Evolutionary conservation across 2,888 invertebrate genomes (phyloP).

Genomic region (Anoncus sp.): DNA sequence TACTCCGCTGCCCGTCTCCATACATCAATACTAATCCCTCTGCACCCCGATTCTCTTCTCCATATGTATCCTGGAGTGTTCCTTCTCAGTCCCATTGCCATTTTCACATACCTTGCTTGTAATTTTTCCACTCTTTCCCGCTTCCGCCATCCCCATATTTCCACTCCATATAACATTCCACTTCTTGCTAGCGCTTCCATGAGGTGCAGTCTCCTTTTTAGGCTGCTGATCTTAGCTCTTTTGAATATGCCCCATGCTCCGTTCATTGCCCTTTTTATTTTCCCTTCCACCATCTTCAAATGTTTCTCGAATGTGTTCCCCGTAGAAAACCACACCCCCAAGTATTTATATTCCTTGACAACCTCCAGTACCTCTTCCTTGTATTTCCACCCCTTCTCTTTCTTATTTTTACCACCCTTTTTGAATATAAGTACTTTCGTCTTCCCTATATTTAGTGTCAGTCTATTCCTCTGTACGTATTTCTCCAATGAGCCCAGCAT

Average conservation of each 20-base stretch:
- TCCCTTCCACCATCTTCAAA: slow-evolving; percentile 28
- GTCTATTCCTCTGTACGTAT: slow-evolving; percentile 35
- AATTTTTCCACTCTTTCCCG: slow-evolving; percentile 7
- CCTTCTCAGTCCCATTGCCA: slow-evolving; percentile 17
- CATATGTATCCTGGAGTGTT: slow-evolving; percentile 33
- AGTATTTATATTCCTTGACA: slow-evolving; percentile 61
- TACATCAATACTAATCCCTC: neutral
- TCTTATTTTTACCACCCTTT: slow-evolving; percentile 48
- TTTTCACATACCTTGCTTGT: slow-evolving; percentile 18
- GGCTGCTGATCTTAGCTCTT: slow-evolving; percentile 27
- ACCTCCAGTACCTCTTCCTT: slow-evolving; percentile 45
- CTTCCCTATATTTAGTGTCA: slow-evolving; percentile 49
- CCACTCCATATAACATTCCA: slow-evolving; percentile 51
- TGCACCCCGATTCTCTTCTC: slow-evolving; percentile 16
- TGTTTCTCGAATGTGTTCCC: slow-evolving; percentile 34
- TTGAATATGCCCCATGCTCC: slow-evolving; percentile 49
- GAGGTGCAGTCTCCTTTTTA: slow-evolving; percentile 34
- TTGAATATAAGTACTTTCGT: slow-evolving; percentile 57
- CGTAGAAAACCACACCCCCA: slow-evolving; percentile 48
- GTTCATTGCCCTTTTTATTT: slow-evolving; percentile 12
- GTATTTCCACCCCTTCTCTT: slow-evolving; percentile 40
- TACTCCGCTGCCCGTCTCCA: slow-evolving; percentile 1
- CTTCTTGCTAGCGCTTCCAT: slow-evolving; percentile 37
- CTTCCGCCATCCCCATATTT: slow-evolving; percentile 61
- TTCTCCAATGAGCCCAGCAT: slow-evolving; percentile 46